Base-by-base conservation (phyloP, 1,140 invertebrate genomes). In the Drosophila equinoxialis region DNA sequence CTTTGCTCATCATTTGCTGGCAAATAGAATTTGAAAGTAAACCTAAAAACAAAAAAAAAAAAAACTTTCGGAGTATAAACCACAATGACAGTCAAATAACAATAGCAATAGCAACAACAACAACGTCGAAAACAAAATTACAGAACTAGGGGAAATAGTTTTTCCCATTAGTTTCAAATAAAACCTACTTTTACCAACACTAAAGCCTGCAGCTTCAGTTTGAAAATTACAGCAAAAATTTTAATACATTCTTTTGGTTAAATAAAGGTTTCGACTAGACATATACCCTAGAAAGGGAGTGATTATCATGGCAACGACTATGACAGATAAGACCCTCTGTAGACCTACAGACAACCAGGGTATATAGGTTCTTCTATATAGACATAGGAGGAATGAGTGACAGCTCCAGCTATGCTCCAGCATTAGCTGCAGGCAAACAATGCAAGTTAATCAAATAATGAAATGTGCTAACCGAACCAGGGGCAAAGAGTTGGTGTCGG, bases 401-500 rank as follows among this genome's bases (percentile, higher is more conserved):
- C 76, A 68, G 63, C 65, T 63, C 48, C 35, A 63, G 57, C 20
- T 65, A 14, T 13, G 59, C 35, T n/a, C 65, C 41, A 63, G 42
- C 33, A 61, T 20, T 61, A 59, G 65, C 74, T 86, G 82, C 79
- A 86, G 63, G 76, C 78, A 77, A 81, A 84, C 85, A 89, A 90
- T 89, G 77, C 85, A 89, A 87, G 73, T 68, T 86, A 86, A 90
- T 90, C 87, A 83, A 86, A 86, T 90, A 90, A 90, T 86, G 86
- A 83, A 83, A 81, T 76, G 79, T 71, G 74, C 76, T 79, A 77
- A 70, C 78, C 73, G 65, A 80, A 70, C 61, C 74, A 63, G 48
- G 54, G 64, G 64, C 66, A 65, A 45, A 30, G 45, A 23, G 17
- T 23, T 51, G 3, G 7, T 23, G 45, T 48, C 17, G 17, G 6